Base-by-base conservation (phyloP, 2,113 vertebrate species). In the Embiotoca jacksoni region DNA sequence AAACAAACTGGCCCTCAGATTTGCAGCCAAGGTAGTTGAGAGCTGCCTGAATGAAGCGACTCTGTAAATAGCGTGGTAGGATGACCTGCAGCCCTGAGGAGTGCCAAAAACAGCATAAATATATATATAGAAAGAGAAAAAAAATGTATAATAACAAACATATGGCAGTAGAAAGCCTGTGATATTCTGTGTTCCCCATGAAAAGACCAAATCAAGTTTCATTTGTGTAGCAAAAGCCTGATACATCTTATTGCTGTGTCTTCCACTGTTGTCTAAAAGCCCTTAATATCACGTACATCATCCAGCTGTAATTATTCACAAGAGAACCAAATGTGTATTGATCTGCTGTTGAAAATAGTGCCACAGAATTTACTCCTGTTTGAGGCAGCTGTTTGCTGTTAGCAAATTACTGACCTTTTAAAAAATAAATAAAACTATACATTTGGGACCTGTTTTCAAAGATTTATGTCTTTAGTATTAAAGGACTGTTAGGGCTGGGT, bases 1-100 rank as follows among this genome's bases (percentile, higher is more conserved):
- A 99, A 77, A 97, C 77, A 56, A 99, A 97, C 82, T 95, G 95
- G 0, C 98, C 98, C 16, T 97, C 96, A 0, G 96, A 96, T 90
- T 97, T 95, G 89, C 98, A 99, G 49, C 96, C 96, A 10, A 99
- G 96, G 89, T 99, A 99, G 94, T 96, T 95, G 64, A 99, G 96
- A 0, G 98, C 98, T 0, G 98, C 98, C 0, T 95, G 94, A 76
- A 99, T 96, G 8, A 99, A 99, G 35, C 93, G 88, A 72, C 95
- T 95, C 10, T 93, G 95, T 82, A 99, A 88, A 92, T 99, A 95
- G 36, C 89, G 88, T 0, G 98, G 98, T 7, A 99, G 93, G 90
- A 99, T 93, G 0, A 93, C 95, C 94, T 99, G 98, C 77, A 99
- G 93, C 71, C 98, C 98, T 99, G 92, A 23, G 0, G 15, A 54